These are phyloP conservation scores for Cotesia typhae DNA, from an alignment of 1,140 invertebrate species.

Conservation along the genomic window DNA sequence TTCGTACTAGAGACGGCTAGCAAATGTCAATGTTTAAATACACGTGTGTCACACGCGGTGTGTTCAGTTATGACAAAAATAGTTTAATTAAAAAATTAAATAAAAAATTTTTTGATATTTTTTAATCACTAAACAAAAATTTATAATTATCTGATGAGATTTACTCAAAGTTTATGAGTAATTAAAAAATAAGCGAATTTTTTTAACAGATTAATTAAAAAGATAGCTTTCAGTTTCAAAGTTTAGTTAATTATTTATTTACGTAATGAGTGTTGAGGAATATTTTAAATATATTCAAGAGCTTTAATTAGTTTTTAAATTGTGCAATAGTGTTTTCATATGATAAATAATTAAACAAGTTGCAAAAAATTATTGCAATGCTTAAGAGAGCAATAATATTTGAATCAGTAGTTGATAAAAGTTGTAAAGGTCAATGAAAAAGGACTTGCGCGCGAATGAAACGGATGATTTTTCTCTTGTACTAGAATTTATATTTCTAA, in stretches of 20 bases:
- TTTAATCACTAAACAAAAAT: neutral
- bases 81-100: conserved; percentile 15
- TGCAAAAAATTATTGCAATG: neutral
- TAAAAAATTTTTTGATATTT: neutral
- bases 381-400: neutral
- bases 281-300: neutral
- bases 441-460: conserved; percentile 14
- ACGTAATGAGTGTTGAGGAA: neutral
- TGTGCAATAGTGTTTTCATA: neutral
- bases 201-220: neutral
- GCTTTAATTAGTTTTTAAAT: too few species aligned
- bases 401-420: conserved; percentile 15
- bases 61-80: neutral
- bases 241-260: too few species aligned
- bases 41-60: conserved; percentile 13
- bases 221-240: too few species aligned
- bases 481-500: neutral
- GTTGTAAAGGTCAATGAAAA: conserved; percentile 26
- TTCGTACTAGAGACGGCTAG: neutral
- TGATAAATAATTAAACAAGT: neutral
- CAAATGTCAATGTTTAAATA: conserved; percentile 25
- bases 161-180: neutral
- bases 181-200: conserved; percentile 13
- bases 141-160: neutral
- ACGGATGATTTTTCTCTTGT: neutral